phyloP scores from a whole-genome alignment of 2,888 invertebrate species.

The Drosophila anomalata region DNA sequence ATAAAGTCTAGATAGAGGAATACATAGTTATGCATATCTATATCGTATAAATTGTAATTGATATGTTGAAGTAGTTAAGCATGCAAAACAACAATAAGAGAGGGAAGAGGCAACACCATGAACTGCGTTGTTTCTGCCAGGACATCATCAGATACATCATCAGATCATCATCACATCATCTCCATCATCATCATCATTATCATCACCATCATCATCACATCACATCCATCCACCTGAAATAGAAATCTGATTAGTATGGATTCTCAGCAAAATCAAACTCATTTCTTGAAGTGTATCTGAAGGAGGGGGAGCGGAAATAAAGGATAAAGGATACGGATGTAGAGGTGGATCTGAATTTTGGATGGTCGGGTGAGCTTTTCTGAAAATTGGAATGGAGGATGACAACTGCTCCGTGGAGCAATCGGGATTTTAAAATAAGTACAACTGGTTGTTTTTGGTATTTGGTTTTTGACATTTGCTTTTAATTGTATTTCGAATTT shows the following conservation, averaged over 20 bases:
- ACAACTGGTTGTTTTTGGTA: conserved; percentile 66
- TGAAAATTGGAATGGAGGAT: conserved; percentile 16
- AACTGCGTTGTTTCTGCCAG: conserved; percentile 51
- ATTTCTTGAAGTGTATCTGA: conserved; percentile 11
- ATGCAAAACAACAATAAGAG: conserved; percentile 71
- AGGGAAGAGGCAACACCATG: conserved; percentile 67
- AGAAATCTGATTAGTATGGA: conserved; percentile 82
- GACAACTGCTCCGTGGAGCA: conserved; percentile 3
- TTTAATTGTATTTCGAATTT: conserved; percentile 77
- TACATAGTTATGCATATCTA: conserved; percentile 49
- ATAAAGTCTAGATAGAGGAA: conserved; percentile 40
- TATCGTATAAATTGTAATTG: conserved; percentile 36
- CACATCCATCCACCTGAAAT: conserved; percentile 81
- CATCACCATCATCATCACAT: conserved; percentile 53
- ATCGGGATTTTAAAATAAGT: conserved; percentile 62
- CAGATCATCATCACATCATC: conserved; percentile 27
- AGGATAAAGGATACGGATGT: not conserved
- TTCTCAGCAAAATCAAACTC: conserved; percentile 48
- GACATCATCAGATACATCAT: conserved; percentile 33
- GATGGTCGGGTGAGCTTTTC: conserved; percentile 13
- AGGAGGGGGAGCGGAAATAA: not conserved
- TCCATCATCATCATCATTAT: conserved; percentile 36
- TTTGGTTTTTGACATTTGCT: conserved; percentile 66
- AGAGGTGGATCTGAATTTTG: conserved; percentile 14
- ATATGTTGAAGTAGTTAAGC: conserved; percentile 64